Conservation (phyloP, 2,888 invertebrate genomes). For the Dryadula phaetusa region DNA sequence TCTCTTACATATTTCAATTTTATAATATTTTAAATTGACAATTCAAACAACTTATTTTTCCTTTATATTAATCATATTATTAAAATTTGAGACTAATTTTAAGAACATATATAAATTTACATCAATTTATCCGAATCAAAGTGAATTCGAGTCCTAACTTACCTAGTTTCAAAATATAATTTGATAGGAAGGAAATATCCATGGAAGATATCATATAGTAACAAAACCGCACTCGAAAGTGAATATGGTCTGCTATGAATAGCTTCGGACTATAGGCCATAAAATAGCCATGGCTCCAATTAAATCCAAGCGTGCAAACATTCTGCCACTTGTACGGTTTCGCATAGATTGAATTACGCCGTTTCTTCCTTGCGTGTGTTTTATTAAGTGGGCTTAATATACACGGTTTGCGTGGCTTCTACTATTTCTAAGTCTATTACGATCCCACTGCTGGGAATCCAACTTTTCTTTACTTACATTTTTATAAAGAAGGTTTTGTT, state of each 20-base stretch:
- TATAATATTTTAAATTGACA: no score
- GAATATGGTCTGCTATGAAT: constrained; percentile 5
- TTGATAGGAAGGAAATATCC: neutral
- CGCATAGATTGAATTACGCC: constrained; percentile 26
- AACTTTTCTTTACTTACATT: neutral
- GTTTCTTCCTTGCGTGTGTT: constrained; percentile 27
- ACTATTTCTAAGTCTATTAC: constrained; percentile 15
- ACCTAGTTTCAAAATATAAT: neutral
- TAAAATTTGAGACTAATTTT: no score
- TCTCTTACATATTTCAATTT: no score
- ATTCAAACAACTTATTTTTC: no score
- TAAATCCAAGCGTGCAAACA: constrained; percentile 24
- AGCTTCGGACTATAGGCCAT: constrained; percentile 7
- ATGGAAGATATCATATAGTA: neutral
- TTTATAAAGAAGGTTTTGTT: no score
- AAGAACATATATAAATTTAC: neutral
- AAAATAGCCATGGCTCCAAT: constrained; percentile 22
- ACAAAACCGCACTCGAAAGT: constrained; percentile 15
- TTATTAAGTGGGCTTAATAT: constrained; percentile 23
- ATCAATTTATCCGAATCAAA: neutral
- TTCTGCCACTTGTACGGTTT: constrained; percentile 17
- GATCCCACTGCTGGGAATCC: constrained; percentile 3
- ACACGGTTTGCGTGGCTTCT: constrained; percentile 17
- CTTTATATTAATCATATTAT: no score
- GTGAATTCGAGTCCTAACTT: neutral